Base-by-base conservation (phyloP, 2,797 vertebrate genomes). In the Lagodon rhomboides region DNA sequence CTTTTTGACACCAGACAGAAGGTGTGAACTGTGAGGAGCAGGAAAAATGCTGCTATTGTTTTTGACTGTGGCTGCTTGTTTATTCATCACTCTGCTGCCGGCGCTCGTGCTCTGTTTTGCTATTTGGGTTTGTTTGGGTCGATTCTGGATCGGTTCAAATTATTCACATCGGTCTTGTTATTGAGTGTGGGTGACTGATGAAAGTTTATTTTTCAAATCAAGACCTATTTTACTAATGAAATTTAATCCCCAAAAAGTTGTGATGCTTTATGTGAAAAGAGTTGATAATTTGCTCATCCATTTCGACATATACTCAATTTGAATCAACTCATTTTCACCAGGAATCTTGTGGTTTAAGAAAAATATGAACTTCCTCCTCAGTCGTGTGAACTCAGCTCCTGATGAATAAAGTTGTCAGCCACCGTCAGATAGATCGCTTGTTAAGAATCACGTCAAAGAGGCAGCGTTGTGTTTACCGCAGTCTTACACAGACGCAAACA, bases 341-440 rank as follows among this genome's bases (percentile, higher is more conserved):
- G 46, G 18, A 22, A 22, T 30, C n/a, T 6, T 2, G 1, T 20
- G 18, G 41, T 38, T 58, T 7, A 46, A 18, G n/a, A 20, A 30
- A 49, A 79, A 68, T 1, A 44, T 12, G 18, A 75, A 11, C 41
- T 44, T 55, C 12, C 12, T 1, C 12, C 27, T 51, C 11, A 5
- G 5, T 3, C n/a, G 4, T 68, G 27, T 55, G 4, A 1, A 9
- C 38, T 76, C 34, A 25, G 25, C 9, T 75, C 25, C 3, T 72
- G 15, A 4, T 66, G 22, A 66, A 69, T 38, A 44, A 68, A 68
- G 53, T 65, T 44, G 71, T 68, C 79, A 61, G 49, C 67, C 27
- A 5, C 22, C 64, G 69, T 61, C 49, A 38, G 43, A 30, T 23
- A 25, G 46, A 53, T 56, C 44, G 43, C 18, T 47, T 38, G n/a